A percentile compares a stretch with the other conserved stretches of the same genome.
Evolutionary conservation across 2,113 vertebrate species (phyloP).

Genomic region (Apus apus): DNA sequence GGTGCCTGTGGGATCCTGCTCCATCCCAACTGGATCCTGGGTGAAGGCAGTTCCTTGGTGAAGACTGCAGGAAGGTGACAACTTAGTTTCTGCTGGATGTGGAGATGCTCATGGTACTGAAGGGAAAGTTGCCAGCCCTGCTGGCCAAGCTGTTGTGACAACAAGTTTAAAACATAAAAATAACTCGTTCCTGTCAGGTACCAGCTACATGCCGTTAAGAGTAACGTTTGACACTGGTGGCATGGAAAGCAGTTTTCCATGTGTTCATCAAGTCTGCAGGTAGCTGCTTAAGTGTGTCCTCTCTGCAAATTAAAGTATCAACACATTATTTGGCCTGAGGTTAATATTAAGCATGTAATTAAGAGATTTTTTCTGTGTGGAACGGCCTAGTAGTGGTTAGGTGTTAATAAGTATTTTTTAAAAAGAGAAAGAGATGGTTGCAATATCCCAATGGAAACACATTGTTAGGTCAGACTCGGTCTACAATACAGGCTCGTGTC

Average conservation of each 20-base stretch:
- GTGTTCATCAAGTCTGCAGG: not conserved
- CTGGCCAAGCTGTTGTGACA: not conserved
- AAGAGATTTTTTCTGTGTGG: not conserved
- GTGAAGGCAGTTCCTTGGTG: not conserved
- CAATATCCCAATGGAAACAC: not conserved
- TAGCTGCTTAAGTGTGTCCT: not conserved
- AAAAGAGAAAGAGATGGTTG: not conserved
- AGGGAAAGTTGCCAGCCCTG: not conserved
- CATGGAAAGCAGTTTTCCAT: not conserved
- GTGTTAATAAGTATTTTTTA: not conserved
- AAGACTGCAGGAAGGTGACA: not conserved
- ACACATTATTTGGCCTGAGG: not conserved
- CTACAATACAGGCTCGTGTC: not conserved
- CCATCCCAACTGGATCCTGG: not conserved
- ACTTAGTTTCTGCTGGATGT: not conserved
- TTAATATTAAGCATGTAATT: not conserved
- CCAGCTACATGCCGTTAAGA: not conserved
- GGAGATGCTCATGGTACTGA: not conserved
- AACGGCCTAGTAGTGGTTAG: not conserved
- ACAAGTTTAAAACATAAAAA: not conserved
- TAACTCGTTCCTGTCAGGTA: not conserved
- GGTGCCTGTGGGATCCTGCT: not conserved
- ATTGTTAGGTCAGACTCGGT: not conserved
- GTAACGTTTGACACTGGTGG: rapidly evolving
- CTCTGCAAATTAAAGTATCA: not conserved